A percentile compares a stretch with the other conserved stretches of the same genome.
These are phyloP conservation scores for Cabera pusaria DNA, from an alignment of 2,888 invertebrate species.

Conservation along the genomic window DNA sequence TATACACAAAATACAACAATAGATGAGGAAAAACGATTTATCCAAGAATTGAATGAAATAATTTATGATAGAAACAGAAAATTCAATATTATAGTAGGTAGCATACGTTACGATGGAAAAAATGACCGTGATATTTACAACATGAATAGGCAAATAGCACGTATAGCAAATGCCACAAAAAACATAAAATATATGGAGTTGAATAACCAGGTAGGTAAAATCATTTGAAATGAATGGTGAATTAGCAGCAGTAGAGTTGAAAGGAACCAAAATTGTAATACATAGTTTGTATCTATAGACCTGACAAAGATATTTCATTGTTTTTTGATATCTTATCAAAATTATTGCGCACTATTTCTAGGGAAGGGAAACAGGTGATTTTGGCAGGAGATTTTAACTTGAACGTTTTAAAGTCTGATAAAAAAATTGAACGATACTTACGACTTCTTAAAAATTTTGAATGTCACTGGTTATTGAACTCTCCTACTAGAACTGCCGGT, in stretches of 20 bases:
- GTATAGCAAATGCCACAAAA: too few relatives aligned
- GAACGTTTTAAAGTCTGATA: too few relatives aligned
- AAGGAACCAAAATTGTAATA: neutral
- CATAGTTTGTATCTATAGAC: constrained; percentile 1
- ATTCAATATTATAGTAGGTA: too few relatives aligned
- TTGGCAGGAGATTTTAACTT: neutral
- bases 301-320: constrained; percentile 1
- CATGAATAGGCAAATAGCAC: too few relatives aligned
- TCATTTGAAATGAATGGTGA: constrained; percentile 4
- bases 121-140: too few relatives aligned
- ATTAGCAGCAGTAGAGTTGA: constrained; percentile 1
- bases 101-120: too few relatives aligned
- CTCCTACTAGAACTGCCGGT: neutral
- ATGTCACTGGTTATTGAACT: neutral
- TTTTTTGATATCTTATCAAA: constrained; percentile 3
- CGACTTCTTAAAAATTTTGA: neutral
- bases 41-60: too few relatives aligned
- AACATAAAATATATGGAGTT: neutral
- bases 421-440: neutral
- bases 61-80: too few relatives aligned
- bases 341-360: neutral
- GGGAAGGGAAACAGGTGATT: neutral
- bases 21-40: too few relatives aligned
- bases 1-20: neutral
- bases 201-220: neutral